These are phyloP conservation scores for Ceratitis capitata DNA, from an alignment of 1,140 invertebrate species.

Conservation along the genomic window DNA sequence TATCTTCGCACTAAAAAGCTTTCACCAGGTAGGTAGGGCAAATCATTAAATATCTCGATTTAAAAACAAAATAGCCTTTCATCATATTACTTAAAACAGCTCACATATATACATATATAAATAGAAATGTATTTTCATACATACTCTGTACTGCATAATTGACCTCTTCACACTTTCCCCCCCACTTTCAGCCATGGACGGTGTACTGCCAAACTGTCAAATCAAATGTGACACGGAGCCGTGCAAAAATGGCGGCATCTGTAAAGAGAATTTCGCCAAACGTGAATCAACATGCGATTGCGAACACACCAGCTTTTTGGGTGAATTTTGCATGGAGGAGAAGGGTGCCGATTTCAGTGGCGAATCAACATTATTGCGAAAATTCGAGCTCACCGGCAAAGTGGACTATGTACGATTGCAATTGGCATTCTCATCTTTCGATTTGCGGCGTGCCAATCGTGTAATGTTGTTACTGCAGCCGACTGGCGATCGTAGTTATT, in stretches of 20 bases:
- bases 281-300: constrained; percentile 88
- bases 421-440: constrained; percentile 83
- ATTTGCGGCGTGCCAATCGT: constrained; percentile 78
- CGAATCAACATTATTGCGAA: constrained; percentile 80
- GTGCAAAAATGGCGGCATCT: constrained; percentile 88
- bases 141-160: neutral
- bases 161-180: neutral
- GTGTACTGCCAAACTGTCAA: constrained; percentile 81
- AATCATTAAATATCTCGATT: too few relatives aligned
- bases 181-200: constrained; percentile 63
- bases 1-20: too few relatives aligned
- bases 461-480: constrained; percentile 82
- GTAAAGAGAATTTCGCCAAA: constrained; percentile 88
- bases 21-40: too few relatives aligned
- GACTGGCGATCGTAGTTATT: constrained; percentile 84
- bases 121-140: neutral
- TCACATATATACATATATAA: too few relatives aligned
- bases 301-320: constrained; percentile 87
- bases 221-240: constrained; percentile 89
- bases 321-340: constrained; percentile 79
- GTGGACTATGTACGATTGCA: constrained; percentile 79
- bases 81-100: too few relatives aligned
- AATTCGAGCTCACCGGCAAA: constrained; percentile 76
- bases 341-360: constrained; percentile 90
- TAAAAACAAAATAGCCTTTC: too few relatives aligned